A percentile compares a stretch with the other conserved stretches of the same genome.
Evolutionary conservation across 2,888 invertebrate genomes (phyloP).

Genomic region (Plutella xylostella): DNA sequence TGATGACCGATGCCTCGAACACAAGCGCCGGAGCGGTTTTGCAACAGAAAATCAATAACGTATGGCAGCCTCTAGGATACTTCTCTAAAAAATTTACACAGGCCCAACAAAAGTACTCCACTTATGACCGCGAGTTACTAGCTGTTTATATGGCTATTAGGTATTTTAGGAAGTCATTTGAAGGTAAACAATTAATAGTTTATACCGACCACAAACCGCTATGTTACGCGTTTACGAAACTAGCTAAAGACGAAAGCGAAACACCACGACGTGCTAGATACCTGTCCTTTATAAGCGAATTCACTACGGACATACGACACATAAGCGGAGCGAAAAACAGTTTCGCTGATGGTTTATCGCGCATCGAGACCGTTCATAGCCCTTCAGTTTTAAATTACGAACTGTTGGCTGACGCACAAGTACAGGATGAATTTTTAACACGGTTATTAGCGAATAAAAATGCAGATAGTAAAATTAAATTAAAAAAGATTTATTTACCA

Average conservation of each 20-base stretch:
- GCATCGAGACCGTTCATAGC: slow-evolving; percentile 12
- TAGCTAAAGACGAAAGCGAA: slow-evolving; percentile 5
- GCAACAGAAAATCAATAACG: neutral
- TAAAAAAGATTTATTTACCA: neutral
- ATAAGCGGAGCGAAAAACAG: slow-evolving; percentile 23
- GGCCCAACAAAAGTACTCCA: slow-evolving; percentile 2
- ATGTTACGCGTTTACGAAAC: slow-evolving; percentile 11
- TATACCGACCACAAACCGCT: slow-evolving; percentile 17
- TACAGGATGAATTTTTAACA: neutral
- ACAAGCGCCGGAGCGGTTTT: neutral
- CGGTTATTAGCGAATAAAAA: no score
- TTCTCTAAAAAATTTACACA: slow-evolving; percentile 1
- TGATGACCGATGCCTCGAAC: neutral
- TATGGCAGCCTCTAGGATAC: slow-evolving; percentile 1
- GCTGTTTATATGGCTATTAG: slow-evolving; percentile 2
- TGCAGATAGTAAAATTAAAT: neutral
- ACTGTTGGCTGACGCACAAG: neutral
- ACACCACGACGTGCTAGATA: slow-evolving; percentile 11
- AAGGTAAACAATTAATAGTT: slow-evolving; percentile 9
- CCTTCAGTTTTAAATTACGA: slow-evolving; percentile 7
- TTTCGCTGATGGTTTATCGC: slow-evolving; percentile 25
- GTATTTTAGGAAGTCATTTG: slow-evolving; percentile 1
- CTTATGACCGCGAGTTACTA: slow-evolving; percentile 7
- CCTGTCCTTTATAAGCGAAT: slow-evolving; percentile 21
- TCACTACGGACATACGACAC: slow-evolving; percentile 26